These are phyloP conservation scores for Caenorhabditis angaria DNA, from an alignment of 2,888 invertebrate species.

Conservation along the genomic window DNA sequence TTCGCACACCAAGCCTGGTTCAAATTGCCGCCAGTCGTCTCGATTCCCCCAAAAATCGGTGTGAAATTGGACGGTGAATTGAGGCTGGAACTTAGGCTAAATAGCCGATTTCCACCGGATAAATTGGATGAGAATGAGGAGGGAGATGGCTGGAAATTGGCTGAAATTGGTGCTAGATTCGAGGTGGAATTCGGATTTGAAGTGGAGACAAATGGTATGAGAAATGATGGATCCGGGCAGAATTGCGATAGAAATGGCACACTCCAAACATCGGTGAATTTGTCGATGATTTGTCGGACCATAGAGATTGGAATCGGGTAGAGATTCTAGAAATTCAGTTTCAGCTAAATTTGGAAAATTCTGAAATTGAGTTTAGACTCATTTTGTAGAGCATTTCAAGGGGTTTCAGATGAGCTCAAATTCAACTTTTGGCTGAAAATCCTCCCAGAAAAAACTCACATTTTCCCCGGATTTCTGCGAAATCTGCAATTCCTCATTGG, in stretches of 20 bases:
- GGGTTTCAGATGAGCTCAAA: too few relatives aligned
- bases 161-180: slow-evolving; percentile 18
- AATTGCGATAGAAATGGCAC: slow-evolving; percentile 56
- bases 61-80: background rate
- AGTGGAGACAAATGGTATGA: slow-evolving; percentile 51
- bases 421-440: too few relatives aligned
- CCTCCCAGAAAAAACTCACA: background rate
- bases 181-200: slow-evolving; percentile 10
- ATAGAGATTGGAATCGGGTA: slow-evolving; percentile 49
- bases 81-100: slow-evolving; percentile 17
- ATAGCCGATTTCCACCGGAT: slow-evolving; percentile 45
- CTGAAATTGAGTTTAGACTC: too few relatives aligned
- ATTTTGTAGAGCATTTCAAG: too few relatives aligned
- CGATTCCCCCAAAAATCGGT: background rate
- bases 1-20: slow-evolving; percentile 55
- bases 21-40: slow-evolving; percentile 8
- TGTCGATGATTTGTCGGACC: slow-evolving; percentile 45
- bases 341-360: slow-evolving; percentile 9
- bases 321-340: slow-evolving; percentile 31
- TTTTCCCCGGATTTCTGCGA: background rate
- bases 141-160: slow-evolving; percentile 13
- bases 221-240: slow-evolving; percentile 50
- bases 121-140: slow-evolving; percentile 23
- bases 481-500: slow-evolving; percentile 46
- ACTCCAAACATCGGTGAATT: slow-evolving; percentile 55